Percentiles rank a stretch among this genome's conserved stretches.
Conservation (phyloP, 2,888 invertebrate genomes). For the Heteromyza rotundicornis region DNA sequence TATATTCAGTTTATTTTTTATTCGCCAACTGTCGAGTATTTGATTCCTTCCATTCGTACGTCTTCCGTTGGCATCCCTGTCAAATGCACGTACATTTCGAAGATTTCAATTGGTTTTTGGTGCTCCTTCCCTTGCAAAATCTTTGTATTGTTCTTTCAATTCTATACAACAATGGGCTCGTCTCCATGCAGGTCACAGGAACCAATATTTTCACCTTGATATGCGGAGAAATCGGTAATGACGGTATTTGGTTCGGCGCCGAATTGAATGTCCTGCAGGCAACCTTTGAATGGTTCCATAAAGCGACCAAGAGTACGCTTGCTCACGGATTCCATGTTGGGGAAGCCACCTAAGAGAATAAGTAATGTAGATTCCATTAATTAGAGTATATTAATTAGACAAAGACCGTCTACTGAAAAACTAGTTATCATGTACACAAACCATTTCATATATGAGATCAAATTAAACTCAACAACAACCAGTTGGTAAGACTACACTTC, state of each 20-base stretch:
- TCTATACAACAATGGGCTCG: constrained; percentile 59
- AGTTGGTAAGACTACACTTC: too few relatives aligned
- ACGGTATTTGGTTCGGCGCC: constrained; percentile 57
- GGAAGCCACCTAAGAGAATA: constrained; percentile 65
- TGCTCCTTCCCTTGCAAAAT: background rate
- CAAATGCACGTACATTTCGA: constrained; percentile 23
- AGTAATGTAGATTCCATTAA: too few relatives aligned
- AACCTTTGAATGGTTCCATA: constrained; percentile 68
- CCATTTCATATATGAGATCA: too few relatives aligned
- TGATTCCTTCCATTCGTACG: too few relatives aligned
- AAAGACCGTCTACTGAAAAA: too few relatives aligned
- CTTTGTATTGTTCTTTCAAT: constrained; percentile 24
- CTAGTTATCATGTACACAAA: too few relatives aligned
- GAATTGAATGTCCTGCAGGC: constrained; percentile 68
- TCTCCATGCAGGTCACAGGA: constrained; percentile 65
- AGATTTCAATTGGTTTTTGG: constrained; percentile 28
- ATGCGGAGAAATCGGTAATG: constrained; percentile 66
- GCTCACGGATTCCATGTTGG: constrained; percentile 62
- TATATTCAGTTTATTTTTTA: constrained; percentile 25
- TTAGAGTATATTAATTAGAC: too few relatives aligned
- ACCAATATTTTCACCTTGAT: constrained; percentile 68
- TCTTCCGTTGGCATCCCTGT: background rate
- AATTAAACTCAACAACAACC: too few relatives aligned
- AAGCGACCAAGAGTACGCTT: constrained; percentile 64
- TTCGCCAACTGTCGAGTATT: too few relatives aligned